Evolutionary conservation across 2,113 vertebrate genomes (phyloP).

Genomic region (Lathamus discolor): DNA sequence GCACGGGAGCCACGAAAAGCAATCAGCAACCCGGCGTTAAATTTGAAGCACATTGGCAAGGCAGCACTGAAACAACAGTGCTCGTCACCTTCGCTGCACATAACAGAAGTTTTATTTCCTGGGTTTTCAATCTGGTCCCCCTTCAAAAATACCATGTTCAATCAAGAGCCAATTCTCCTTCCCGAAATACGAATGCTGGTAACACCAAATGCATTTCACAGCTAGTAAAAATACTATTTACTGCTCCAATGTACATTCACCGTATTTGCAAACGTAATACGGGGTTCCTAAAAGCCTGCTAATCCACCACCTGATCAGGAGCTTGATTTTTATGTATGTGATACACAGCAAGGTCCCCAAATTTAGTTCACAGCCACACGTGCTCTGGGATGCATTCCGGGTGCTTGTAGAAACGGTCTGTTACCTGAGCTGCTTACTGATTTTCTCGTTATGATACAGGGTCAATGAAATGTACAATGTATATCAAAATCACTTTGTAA

Average conservation of each 20-base stretch:
- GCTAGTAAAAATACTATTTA: background rate
- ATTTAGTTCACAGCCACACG: fast-evolving
- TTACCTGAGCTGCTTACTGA: too few relatives aligned
- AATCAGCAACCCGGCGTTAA: background rate
- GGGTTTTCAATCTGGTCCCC: background rate
- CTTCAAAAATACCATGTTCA: background rate
- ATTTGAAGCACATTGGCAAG: background rate
- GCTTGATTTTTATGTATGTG: background rate
- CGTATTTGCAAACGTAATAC: background rate
- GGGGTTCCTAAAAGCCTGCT: background rate
- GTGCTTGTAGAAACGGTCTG: too few relatives aligned
- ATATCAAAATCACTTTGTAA: too few relatives aligned
- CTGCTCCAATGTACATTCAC: background rate
- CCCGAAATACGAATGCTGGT: background rate
- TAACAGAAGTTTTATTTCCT: background rate
- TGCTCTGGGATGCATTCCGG: background rate
- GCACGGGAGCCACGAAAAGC: background rate
- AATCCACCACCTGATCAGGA: background rate
- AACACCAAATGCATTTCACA: background rate
- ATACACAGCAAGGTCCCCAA: too few relatives aligned
- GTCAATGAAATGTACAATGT: too few relatives aligned
- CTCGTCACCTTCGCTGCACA: too few relatives aligned
- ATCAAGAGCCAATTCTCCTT: background rate
- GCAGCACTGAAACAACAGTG: background rate
- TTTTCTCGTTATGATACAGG: too few relatives aligned